A percentile compares a stretch with the other conserved stretches of the same genome.
Evolutionary conservation across 2,888 invertebrate species (phyloP).

Genomic region (Petrolisthes cinctipes): DNA sequence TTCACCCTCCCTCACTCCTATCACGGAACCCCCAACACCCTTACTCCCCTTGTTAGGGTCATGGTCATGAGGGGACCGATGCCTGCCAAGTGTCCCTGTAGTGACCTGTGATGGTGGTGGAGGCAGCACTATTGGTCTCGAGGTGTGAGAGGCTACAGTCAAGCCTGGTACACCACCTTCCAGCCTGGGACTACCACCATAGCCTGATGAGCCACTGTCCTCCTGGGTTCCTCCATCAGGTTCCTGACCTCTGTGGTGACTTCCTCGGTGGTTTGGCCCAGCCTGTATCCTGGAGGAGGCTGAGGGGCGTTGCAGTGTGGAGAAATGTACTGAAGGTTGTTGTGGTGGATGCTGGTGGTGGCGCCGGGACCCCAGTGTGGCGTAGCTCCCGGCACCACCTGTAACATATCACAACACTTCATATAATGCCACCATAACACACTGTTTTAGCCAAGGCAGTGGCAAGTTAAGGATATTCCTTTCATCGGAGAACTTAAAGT

Average conservation of each 20-base stretch:
- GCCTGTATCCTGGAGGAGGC: too few relatives aligned
- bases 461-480: too few relatives aligned
- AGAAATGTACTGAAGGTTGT: slow-evolving; percentile 21
- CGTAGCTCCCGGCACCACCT: slow-evolving; percentile 35
- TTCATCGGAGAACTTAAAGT: too few relatives aligned
- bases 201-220: slow-evolving; percentile 42
- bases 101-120: background rate
- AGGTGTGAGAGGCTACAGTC: too few relatives aligned
- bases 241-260: background rate
- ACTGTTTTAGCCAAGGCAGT: too few relatives aligned
- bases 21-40: background rate
- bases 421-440: too few relatives aligned
- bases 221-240: slow-evolving; percentile 22
- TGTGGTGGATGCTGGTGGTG: slow-evolving; percentile 6
- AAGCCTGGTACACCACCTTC: slow-evolving; percentile 7
- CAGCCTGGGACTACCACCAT: slow-evolving; percentile 39
- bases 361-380: slow-evolving; percentile 35
- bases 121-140: too few relatives aligned
- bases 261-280: too few relatives aligned
- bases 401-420: too few relatives aligned
- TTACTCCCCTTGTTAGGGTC: background rate
- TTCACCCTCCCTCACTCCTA: background rate
- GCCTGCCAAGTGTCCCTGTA: slow-evolving; percentile 6
- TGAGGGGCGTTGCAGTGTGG: slow-evolving; percentile 39
- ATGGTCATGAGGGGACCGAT: background rate